Evolutionary conservation across 2,113 vertebrate species (phyloP).

Genomic region (rabbit (Oryctolagus cuniculus)): DNA sequence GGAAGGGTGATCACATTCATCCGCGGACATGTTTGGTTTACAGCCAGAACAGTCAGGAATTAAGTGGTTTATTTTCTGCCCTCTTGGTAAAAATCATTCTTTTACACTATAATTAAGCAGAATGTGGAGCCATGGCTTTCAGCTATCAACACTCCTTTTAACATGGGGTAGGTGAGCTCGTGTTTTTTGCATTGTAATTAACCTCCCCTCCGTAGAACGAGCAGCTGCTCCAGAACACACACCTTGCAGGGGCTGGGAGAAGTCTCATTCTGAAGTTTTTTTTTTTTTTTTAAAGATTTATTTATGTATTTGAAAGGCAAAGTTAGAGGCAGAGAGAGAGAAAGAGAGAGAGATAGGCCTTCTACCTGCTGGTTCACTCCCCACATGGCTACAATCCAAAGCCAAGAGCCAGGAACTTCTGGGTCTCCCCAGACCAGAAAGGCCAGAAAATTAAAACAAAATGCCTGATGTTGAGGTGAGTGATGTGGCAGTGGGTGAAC

Average conservation of each 20-base stretch:
- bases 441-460: conserved; percentile 8
- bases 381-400: no score
- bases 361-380: no score
- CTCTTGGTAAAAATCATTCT: conserved; percentile 66
- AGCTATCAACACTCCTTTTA: conserved; percentile 63
- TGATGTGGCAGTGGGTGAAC: no score
- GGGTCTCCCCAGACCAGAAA: no score
- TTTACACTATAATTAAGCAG: conserved; percentile 73
- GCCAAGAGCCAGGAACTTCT: no score
- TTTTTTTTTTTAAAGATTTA: neutral
- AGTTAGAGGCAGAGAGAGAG: no score
- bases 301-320: no score
- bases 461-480: neutral
- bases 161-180: neutral
- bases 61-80: conserved; percentile 65
- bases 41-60: conserved; percentile 48
- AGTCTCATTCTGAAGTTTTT: neutral
- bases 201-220: neutral
- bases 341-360: no score
- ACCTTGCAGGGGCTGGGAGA: neutral
- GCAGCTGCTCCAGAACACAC: neutral
- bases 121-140: conserved; percentile 51
- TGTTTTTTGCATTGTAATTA: conserved; percentile 30
- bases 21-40: conserved; percentile 30
- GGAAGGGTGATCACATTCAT: conserved; percentile 13